Evolutionary conservation across 2,113 vertebrate species (phyloP).

Genomic region (Otus sunia): DNA sequence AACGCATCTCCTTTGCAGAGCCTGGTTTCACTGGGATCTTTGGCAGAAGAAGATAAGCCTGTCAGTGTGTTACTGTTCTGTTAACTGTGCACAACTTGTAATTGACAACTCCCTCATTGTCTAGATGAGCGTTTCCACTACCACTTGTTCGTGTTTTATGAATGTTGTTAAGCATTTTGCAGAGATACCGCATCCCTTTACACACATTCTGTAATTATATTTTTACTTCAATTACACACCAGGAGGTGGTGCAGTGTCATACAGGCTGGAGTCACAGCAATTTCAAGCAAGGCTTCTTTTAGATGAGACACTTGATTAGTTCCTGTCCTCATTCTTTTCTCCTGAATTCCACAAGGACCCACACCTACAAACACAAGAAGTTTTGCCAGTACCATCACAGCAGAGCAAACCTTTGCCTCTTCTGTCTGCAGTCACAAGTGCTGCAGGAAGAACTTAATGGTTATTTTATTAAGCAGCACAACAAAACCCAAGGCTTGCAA

Average conservation of each 20-base stretch:
- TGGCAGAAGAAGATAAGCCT: neutral
- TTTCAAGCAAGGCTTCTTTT: neutral
- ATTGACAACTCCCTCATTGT: neutral
- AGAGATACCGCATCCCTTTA: neutral
- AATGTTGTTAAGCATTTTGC: neutral
- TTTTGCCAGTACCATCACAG: neutral
- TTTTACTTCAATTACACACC: neutral
- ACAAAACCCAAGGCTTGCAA: neutral
- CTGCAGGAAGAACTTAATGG: neutral
- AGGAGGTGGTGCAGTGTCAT: neutral
- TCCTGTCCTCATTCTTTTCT: neutral
- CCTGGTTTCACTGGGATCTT: neutral
- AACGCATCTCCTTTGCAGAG: neutral
- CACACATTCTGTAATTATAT: neutral
- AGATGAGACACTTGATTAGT: neutral
- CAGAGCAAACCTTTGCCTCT: neutral
- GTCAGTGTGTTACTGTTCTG: neutral
- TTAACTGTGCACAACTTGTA: neutral
- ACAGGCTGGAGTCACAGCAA: neutral
- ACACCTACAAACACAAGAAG: neutral
- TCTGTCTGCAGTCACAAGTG: neutral
- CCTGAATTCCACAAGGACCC: neutral
- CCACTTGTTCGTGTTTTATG: neutral
- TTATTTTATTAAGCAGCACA: neutral
- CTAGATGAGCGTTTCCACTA: neutral